Percentiles rank a stretch among this genome's conserved stretches.
phyloP scores from a whole-genome alignment of 2,888 invertebrate genomes.

The Temnothorax ravouxi region DNA sequence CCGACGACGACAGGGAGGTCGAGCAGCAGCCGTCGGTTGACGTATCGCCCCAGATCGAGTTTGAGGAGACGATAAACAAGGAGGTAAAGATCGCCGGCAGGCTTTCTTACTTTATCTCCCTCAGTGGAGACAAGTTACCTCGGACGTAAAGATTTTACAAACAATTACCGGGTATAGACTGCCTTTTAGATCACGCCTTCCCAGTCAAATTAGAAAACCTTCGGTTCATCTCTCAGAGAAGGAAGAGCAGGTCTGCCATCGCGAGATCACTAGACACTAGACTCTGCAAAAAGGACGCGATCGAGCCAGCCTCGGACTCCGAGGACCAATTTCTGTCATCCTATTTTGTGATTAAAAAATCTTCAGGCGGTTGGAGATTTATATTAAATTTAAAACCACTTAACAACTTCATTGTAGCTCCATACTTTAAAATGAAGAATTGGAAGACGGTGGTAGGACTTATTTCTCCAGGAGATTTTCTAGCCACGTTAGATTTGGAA shows the following conservation, averaged over 20 bases:
- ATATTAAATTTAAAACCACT: no score
- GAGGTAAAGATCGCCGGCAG: no score
- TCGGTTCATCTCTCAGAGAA: not conserved
- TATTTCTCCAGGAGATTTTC: not conserved
- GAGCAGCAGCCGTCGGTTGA: no score
- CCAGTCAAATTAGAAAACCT: fast-evolving
- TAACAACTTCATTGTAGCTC: not conserved
- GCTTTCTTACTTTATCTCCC: no score
- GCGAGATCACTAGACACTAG: not conserved
- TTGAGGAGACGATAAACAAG: no score
- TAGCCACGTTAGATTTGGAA: not conserved
- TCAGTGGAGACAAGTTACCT: no score
- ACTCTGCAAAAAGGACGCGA: fast-evolving
- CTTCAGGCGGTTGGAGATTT: no score
- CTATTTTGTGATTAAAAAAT: no score
- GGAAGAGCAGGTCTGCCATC: not conserved
- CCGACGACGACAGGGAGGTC: no score
- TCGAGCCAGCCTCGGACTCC: not conserved
- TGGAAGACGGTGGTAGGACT: not conserved
- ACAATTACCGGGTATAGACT: not conserved
- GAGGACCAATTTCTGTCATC: not conserved
- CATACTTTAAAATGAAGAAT: not conserved
- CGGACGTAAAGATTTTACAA: not conserved
- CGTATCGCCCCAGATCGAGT: no score
- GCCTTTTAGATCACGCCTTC: not conserved